Base-by-base conservation (phyloP, 2,797 vertebrate genomes). In the Cephalopachus bancanus region DNA sequence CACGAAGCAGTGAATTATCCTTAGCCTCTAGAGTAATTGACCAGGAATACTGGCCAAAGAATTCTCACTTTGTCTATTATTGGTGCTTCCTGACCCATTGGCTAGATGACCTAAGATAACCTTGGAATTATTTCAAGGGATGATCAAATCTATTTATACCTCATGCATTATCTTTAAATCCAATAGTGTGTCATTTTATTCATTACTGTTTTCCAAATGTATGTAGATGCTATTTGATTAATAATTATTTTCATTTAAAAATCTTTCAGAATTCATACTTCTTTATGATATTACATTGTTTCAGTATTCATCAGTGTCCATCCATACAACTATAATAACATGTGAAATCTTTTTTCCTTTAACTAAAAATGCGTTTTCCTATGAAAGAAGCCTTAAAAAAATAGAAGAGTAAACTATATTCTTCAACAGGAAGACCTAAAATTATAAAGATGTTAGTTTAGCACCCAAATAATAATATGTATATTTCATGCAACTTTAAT, bases 171-270 rank as follows among this genome's bases (percentile, higher is more conserved):
- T 87, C n/a, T 87, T 94, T 94, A 67, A 17, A 74, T 64, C 1
- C 11, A 55, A 22, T 78, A 72, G 49, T n/a, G 1, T 67, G 9
- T 59, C 19, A 89, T 95, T 67, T 20, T 33, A 83, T 57, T 89
- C 19, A 28, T 92, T 92, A 85, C n/a, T 51, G 5, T 74, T 91
- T 95, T 86, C 65, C 33, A 94, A 89, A 51, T 57, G 37, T 28
- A 83, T n/a, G 4, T 37, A 79, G 28, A 65, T 53, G 7, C 1
- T 67, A 83, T 81, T 95, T 91, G 30, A 84, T 65, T 94, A 51
- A 92, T 59, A 85, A 84, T 55, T 37, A 60, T 26, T 92, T 92
- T 93, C n/a, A 72, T 79, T 80, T 80, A 19, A 26, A 79, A 74
- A 44, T 0, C 22, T 95, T 95, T 71, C 9, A 60, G 44, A 93